Conservation (phyloP, 1,140 invertebrate species). For the Zaprionus inermis region DNA sequence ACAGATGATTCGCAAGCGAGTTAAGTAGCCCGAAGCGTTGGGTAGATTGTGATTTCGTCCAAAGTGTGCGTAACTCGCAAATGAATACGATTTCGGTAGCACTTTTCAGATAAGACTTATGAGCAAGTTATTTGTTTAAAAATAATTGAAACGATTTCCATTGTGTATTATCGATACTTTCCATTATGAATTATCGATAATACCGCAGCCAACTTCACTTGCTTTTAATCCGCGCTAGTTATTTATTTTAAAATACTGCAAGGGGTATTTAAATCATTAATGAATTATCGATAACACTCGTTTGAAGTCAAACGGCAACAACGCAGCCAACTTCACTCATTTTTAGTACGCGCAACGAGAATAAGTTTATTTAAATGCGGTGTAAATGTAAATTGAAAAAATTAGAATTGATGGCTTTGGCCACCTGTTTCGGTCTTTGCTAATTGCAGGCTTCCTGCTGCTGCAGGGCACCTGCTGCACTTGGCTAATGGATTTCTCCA, state of each 20-base stretch:
- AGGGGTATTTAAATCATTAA: neutral
- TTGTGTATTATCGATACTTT: too few species aligned
- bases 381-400: neutral
- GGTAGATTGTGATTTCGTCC: neutral
- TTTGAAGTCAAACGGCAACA: neutral
- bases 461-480: constrained; percentile 23
- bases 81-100: neutral
- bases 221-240: neutral
- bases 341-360: neutral
- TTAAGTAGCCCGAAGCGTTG: neutral
- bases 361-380: too few species aligned
- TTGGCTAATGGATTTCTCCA: constrained; percentile 77
- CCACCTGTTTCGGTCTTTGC: neutral
- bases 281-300: neutral
- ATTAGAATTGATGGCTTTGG: constrained; percentile 2
- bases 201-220: too few species aligned
- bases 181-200: too few species aligned
- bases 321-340: neutral
- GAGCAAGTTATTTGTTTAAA: neutral
- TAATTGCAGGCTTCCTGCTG: constrained; percentile 18
- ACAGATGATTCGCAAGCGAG: neutral
- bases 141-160: too few species aligned
- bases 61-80: neutral
- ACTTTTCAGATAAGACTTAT: neutral
- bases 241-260: neutral